These are phyloP conservation scores for Sinocyclocheilus rhinocerous DNA, from an alignment of 2,113 vertebrate genomes.

Conservation along the genomic window DNA sequence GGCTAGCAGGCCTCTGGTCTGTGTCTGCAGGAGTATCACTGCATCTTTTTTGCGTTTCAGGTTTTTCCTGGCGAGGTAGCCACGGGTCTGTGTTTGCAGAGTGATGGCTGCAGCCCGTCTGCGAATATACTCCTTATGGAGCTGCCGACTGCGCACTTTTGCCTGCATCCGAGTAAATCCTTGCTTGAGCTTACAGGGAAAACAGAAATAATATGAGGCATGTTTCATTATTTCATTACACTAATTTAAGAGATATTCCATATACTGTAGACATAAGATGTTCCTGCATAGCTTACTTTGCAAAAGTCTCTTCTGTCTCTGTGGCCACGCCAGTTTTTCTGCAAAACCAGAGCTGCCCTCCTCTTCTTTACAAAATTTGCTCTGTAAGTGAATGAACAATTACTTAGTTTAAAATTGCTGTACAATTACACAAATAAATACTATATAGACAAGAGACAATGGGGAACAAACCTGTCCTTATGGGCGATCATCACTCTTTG, in stretches of 20 bases:
- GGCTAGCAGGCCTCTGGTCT: conserved; percentile 78
- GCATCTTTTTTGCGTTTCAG: conserved; percentile 73
- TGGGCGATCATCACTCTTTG: conserved; percentile 83
- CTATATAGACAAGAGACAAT: not conserved
- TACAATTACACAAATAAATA: not conserved
- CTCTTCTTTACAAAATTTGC: conserved; percentile 84
- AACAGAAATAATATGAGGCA: not conserved
- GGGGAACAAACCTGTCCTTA: conserved; percentile 82
- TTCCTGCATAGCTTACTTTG: conserved; percentile 72
- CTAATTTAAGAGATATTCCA: not conserved
- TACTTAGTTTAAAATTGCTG: not conserved
- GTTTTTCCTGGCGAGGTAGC: conserved; percentile 75
- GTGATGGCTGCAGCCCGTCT: conserved; percentile 63
- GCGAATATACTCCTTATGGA: conserved; percentile 68
- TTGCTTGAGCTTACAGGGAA: conserved; percentile 68
- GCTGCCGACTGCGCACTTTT: conserved; percentile 69
- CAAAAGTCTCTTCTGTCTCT: conserved; percentile 62
- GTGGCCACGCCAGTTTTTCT: conserved; percentile 84
- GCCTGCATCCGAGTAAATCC: conserved; percentile 85
- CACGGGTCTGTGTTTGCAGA: conserved; percentile 81
- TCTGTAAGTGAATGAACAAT: conserved; percentile 69
- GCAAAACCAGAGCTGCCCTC: conserved; percentile 80
- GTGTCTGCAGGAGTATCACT: conserved; percentile 76
- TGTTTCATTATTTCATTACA: not conserved
- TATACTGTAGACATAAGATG: not conserved